Percentiles rank a stretch among this genome's conserved stretches.
These are phyloP conservation scores for Phrynosoma blainvillii DNA, from an alignment of 2,113 vertebrate species.

Conservation along the genomic window DNA sequence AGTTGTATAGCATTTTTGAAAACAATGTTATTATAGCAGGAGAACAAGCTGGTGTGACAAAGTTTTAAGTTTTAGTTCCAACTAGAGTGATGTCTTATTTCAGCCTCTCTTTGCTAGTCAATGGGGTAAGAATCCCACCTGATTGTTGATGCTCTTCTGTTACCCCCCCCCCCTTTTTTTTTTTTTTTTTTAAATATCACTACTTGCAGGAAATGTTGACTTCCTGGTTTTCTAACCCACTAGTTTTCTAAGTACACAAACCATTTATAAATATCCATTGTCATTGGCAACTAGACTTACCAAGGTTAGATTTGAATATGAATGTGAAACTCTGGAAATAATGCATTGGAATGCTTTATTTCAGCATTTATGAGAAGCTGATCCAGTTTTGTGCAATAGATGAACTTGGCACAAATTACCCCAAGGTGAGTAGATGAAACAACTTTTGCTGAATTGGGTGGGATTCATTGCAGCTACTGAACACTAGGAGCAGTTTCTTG, in stretches of 20 bases:
- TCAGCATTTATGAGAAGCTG: conserved; percentile 97
- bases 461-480: background rate
- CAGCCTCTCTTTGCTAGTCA: background rate
- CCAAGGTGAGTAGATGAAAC: conserved; percentile 82
- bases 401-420: conserved; percentile 97
- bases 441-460: background rate
- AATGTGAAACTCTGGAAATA: background rate
- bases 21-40: too few species aligned
- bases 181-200: background rate
- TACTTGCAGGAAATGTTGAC: background rate
- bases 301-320: background rate
- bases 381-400: conserved; percentile 98
- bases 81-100: background rate
- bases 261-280: background rate
- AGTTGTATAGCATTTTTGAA: too few species aligned
- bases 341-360: conserved; percentile 48
- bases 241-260: background rate
- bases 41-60: too few species aligned
- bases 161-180: accelerated
- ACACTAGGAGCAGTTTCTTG: background rate
- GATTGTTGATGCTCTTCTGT: background rate
- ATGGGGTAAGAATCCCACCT: background rate
- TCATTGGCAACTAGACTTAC: background rate
- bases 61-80: background rate
- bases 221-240: too few species aligned